Evolutionary conservation across 2,888 invertebrate species (phyloP), one percentile per base, ranked within the genome.

Genomic region (Choristoneura rosaceana): DNA sequence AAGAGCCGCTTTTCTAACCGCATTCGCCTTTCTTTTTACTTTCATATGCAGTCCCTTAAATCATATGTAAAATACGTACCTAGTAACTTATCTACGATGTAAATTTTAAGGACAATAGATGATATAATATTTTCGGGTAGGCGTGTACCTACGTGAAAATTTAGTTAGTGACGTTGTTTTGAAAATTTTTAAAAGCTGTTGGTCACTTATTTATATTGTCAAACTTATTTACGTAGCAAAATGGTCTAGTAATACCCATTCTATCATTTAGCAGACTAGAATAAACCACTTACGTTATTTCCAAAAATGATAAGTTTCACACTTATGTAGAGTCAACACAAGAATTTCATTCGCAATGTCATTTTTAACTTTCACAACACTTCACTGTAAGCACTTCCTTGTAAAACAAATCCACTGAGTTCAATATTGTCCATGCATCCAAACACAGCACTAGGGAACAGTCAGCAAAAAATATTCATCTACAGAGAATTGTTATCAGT

Each of bases 401-500:
- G 63, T 17, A 76, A 7, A 74, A 71, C 50, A 73, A 75, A 71
- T 62, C 76, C 76, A 75, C 80, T 75, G 75, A 76, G 78, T 81
- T 73, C 74, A 61, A 71, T 75, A 62, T 55, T 71, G 78, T 77
- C 73, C 77, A 73, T 76, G 76, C 74, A 81, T 80, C 80, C 75
- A 79, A 81, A 80, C 87, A 89, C 87, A 83, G 82, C 77, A 75
- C 82, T 81, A 81, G 73, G 82, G 80, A 82, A 84, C 79, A 84
- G 89, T 88, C 87, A 89, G 87, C 85, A 91, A 89, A 92, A 89
- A 87, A 88, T 85, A 81, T 82, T 85, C 80, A 90, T 89, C 88
- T 90, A 90, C 91, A 89, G 87, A 89, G 87, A 86, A 88, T 88
- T 90, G 87, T 92, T 93, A 92, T 93, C 91, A 91, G 90, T 89